Evolutionary conservation across 2,888 invertebrate genomes (phyloP).

Genomic region (Xylophagus ater): DNA sequence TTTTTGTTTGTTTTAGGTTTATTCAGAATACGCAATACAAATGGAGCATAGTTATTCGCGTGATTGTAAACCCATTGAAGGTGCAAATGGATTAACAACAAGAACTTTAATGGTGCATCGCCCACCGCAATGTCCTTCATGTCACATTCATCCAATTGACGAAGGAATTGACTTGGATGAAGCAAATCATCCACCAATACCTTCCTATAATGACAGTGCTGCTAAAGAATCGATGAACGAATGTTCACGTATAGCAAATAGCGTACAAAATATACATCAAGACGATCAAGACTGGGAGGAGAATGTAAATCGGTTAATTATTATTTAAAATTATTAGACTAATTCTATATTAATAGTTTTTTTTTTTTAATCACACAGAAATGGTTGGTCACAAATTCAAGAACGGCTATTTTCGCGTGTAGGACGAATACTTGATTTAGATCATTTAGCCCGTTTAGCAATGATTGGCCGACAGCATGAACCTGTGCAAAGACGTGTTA

Average conservation of each 20-base stretch:
- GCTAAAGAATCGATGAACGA: conserved; percentile 58
- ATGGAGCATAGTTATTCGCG: conserved; percentile 65
- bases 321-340: not conserved
- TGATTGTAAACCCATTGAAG: conserved; percentile 42
- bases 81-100: conserved; percentile 31
- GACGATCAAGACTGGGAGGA: conserved; percentile 58
- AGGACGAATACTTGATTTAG: conserved; percentile 52
- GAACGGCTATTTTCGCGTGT: conserved; percentile 54
- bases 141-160: conserved; percentile 34
- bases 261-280: conserved; percentile 45
- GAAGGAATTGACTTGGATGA: conserved; percentile 41
- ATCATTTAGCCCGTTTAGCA: conserved; percentile 53
- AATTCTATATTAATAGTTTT: not conserved
- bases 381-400: conserved; percentile 52
- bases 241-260: conserved; percentile 52
- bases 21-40: conserved; percentile 37
- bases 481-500: conserved; percentile 53
- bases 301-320: conserved; percentile 47
- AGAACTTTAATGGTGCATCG: conserved; percentile 33
- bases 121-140: conserved; percentile 36
- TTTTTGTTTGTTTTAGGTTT: conserved; percentile 31
- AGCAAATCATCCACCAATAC: conserved; percentile 34
- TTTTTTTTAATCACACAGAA: conserved; percentile 35
- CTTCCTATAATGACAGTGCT: conserved; percentile 48
- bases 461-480: conserved; percentile 49